Base-by-base conservation (phyloP, 2,113 vertebrate species). In the Tupaia chinensis region DNA sequence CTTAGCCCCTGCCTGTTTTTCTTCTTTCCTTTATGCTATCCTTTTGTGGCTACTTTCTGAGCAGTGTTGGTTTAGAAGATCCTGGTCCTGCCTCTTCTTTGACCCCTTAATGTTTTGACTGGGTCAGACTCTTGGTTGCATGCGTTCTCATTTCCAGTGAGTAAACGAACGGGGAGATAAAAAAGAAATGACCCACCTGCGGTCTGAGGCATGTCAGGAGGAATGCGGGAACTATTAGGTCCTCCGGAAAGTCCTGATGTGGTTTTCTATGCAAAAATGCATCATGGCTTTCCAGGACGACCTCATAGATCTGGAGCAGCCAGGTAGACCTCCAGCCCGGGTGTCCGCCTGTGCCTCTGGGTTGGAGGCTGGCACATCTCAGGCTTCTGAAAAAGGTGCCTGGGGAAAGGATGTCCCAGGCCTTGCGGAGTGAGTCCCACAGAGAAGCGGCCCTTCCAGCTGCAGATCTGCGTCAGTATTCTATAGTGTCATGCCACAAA, bases 61-160 rank as follows among this genome's bases (percentile, higher is more conserved):
- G 74, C 29, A 25, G 65, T 89, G 72, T 66, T 58, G 32, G 27
- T 77, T 82, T 87, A 89, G 82, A 77, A 63, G 29, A 13, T 22
- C 13, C 29, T 27, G 44, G 9, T 80, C 54, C 60, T 82, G 54
- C 34, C 54, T 94, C 83, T 87, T 58, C 72, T 94, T 79, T 90
- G 23, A 56, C 63, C 73, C 66, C 23, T 85, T 19, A 65, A 54
- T 89, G 2, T 82, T 94, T 53, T 73, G n/a, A 44, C 56, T 72
- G 0, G 22, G 60, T 73, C 73, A 65, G 74, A 76, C 65, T 32
- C 54, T 76, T 32, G 22, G 17, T 69, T 12, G 23, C 83, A 65
- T 61, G 61, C 27, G n/a, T 27, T 91, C 88, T 93, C 68, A 88
- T 88, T 95, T 68, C 63, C 53, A 56, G 1, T 94, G 65, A 53